phyloP scores from a whole-genome alignment of 2,113 vertebrate genomes.

The Poeciliopsis occidentalis region DNA sequence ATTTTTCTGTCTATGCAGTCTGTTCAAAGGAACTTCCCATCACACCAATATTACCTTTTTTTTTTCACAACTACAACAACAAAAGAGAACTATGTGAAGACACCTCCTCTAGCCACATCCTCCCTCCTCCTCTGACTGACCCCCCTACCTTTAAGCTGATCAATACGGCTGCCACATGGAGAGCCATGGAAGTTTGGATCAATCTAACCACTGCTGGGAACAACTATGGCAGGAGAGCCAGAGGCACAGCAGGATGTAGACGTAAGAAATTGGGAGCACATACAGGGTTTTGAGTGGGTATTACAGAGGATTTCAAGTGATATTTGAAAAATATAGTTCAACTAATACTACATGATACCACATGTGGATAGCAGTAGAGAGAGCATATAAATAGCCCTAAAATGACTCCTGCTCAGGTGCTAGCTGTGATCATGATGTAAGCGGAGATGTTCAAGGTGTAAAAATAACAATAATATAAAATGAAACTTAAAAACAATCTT shows the following conservation, averaged over 20 bases:
- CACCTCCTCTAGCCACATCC: constrained; percentile 22
- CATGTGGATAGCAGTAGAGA: constrained; percentile 3
- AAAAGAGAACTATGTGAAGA: constrained; percentile 10
- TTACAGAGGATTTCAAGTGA: constrained; percentile 21
- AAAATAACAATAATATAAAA: constrained; percentile 1
- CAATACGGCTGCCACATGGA: constrained; percentile 49
- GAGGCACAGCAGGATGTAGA: constrained; percentile 14
- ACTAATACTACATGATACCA: neutral
- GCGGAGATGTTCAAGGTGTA: constrained; percentile 32
- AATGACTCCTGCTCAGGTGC: constrained; percentile 4
- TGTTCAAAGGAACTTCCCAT: constrained; percentile 29
- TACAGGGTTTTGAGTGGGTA: neutral
- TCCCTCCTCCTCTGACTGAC: neutral
- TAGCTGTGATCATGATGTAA: neutral
- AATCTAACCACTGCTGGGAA: constrained; percentile 57
- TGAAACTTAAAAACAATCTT: neutral
- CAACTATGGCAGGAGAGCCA: constrained; percentile 11
- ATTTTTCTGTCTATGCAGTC: constrained; percentile 11
- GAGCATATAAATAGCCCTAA: constrained; percentile 4
- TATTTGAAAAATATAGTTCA: neutral
- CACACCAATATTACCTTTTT: constrained; percentile 31
- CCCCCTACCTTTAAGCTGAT: constrained; percentile 44
- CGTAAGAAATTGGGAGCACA: neutral
- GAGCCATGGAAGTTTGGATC: constrained; percentile 51
- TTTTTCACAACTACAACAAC: constrained; percentile 9